phyloP scores from a whole-genome alignment of 1,140 invertebrate genomes.

The Xylocopa sonorina region DNA sequence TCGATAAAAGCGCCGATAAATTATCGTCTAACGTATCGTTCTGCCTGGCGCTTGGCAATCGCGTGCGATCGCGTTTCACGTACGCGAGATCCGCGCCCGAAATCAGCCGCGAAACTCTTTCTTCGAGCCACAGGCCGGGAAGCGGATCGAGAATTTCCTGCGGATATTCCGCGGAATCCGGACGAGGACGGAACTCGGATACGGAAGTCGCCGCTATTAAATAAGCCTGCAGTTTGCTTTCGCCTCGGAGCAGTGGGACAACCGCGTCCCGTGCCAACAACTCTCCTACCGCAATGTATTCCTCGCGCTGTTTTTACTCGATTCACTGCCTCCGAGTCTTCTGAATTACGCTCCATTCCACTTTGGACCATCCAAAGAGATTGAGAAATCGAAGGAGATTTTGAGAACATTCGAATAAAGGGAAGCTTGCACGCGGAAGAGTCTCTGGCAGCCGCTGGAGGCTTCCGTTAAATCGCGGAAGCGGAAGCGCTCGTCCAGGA shows the following conservation, averaged over 20 bases:
- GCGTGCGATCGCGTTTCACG: no score
- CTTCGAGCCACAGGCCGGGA: not conserved
- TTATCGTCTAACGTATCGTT: no score
- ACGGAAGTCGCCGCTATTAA: slow-evolving; percentile 42
- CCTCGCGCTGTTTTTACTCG: no score
- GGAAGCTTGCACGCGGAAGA: not conserved
- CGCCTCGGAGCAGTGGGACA: not conserved
- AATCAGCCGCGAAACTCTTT: not conserved
- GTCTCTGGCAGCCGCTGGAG: no score
- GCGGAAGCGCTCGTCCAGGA: not conserved
- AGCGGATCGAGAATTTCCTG: slow-evolving; percentile 27
- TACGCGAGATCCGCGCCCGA: no score
- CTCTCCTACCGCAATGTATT: not conserved
- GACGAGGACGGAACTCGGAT: slow-evolving; percentile 17
- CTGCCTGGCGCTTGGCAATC: no score
- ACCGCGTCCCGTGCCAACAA: slow-evolving; percentile 9
- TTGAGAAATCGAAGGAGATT: not conserved
- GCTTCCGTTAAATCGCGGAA: not conserved
- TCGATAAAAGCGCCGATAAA: not conserved
- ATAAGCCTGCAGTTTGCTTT: slow-evolving; percentile 48
- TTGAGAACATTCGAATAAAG: no score
- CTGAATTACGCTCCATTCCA: no score
- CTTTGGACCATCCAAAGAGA: no score
- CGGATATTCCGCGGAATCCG: slow-evolving; percentile 9
- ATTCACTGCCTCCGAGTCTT: no score